Conservation (phyloP, 30 jellyfish, hydroid and myxozoan species). For the Hydra vulgaris region DNA sequence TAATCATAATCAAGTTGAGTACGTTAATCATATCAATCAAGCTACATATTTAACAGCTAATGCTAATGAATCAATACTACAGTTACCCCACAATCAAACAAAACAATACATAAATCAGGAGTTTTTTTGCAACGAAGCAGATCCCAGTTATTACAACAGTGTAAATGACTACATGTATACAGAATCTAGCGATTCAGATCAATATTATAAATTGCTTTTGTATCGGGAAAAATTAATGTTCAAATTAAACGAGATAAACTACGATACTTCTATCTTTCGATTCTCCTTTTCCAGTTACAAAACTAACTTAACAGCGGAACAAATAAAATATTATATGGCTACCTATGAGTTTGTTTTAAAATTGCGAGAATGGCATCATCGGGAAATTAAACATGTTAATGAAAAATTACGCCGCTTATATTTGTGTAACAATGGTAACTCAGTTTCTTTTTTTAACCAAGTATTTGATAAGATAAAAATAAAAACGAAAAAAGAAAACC, state of each 20-base stretch:
- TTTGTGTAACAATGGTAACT: background rate
- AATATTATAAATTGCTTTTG: background rate
- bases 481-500: no score
- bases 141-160: background rate
- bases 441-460: background rate
- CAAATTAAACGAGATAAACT: background rate
- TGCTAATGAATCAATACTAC: background rate
- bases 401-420: background rate
- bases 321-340: background rate
- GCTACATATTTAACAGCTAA: background rate
- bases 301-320: background rate
- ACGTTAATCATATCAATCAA: background rate
- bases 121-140: background rate
- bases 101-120: background rate
- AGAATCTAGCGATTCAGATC: background rate
- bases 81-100: background rate
- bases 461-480: no score
- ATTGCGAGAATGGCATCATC: background rate
- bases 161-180: background rate
- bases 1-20: background rate
- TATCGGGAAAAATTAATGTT: background rate
- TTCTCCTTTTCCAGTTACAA: background rate
- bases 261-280: background rate
- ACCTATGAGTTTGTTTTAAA: background rate
- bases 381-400: background rate